Evolutionary conservation across 2,797 vertebrate genomes (phyloP).

Genomic region (Manis pentadactyla): DNA sequence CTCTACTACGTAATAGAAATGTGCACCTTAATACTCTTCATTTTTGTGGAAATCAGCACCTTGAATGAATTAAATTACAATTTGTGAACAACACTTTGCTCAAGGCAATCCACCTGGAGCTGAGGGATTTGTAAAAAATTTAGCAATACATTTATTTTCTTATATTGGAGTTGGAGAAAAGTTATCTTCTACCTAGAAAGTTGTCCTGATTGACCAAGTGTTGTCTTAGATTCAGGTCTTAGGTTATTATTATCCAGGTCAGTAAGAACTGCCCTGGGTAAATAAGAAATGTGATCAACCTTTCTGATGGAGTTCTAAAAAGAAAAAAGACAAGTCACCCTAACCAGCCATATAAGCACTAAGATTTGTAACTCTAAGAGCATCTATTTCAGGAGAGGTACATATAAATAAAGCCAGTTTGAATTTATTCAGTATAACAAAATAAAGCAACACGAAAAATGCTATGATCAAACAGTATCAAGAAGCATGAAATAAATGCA

Average conservation of each 20-base stretch:
- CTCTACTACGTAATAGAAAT: not conserved
- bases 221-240: not conserved
- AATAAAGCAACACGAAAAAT: not conserved
- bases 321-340: not conserved
- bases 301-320: not conserved
- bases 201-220: not conserved
- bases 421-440: not conserved
- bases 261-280: not conserved
- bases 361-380: not conserved
- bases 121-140: not conserved
- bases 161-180: not conserved
- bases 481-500: not conserved
- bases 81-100: not conserved
- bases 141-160: not conserved
- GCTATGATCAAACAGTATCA: not conserved
- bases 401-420: not conserved
- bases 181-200: not conserved
- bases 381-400: not conserved
- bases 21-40: not conserved
- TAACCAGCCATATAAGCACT: not conserved
- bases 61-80: not conserved
- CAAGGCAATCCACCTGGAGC: not conserved
- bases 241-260: not conserved
- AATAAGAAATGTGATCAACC: not conserved
- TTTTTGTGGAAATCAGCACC: not conserved